Conservation (phyloP, 1,140 invertebrate species). For the Chrysoperla carnea region DNA sequence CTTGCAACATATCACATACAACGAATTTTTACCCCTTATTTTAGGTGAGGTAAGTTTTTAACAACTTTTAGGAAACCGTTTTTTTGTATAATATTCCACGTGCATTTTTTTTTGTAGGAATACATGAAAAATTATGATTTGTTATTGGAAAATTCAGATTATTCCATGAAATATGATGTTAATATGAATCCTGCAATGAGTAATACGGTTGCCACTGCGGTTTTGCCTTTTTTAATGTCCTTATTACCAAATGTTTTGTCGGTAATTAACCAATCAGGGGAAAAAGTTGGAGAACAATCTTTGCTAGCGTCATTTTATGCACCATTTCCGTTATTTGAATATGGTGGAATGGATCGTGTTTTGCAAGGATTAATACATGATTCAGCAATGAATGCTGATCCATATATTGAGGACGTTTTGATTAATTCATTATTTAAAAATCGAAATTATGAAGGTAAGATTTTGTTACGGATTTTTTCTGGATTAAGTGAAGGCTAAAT, state of each 20-base stretch:
- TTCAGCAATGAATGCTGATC: not conserved
- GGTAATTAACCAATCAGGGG: not conserved
- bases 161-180: not conserved
- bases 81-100: not conserved
- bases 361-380: not conserved
- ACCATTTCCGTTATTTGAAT: not conserved
- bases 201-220: not conserved
- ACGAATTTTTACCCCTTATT: conserved; percentile 40
- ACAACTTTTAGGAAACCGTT: not conserved
- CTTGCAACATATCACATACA: conserved; percentile 38
- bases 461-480: not conserved
- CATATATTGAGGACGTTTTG: not conserved
- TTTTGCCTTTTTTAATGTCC: not conserved
- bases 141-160: not conserved
- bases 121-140: conserved; percentile 1
- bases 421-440: not conserved
- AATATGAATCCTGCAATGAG: not conserved
- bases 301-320: not conserved
- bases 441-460: not conserved
- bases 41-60: conserved; percentile 26
- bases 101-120: not conserved
- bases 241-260: not conserved
- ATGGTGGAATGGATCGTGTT: not conserved
- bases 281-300: not conserved
- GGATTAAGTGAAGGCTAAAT: not conserved